These are phyloP conservation scores for Scopus umbretta DNA, from an alignment of 2,113 vertebrate species.

Conservation along the genomic window DNA sequence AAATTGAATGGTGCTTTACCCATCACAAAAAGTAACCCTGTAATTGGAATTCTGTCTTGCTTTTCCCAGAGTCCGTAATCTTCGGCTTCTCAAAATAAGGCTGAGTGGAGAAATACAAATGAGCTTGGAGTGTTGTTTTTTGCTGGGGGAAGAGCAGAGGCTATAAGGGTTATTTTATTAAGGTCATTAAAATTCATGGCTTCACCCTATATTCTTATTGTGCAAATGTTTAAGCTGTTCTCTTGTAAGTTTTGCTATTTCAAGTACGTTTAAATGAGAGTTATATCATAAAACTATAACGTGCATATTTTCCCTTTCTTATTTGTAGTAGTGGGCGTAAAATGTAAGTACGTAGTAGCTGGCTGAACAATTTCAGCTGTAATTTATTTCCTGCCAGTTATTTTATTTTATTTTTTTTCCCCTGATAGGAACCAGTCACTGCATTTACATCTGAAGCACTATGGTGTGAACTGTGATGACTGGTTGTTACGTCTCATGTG, in stretches of 20 bases:
- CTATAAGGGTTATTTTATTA: background rate
- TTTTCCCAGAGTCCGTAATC: background rate
- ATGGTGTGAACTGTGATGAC: slow-evolving; percentile 94
- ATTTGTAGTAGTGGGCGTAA: background rate
- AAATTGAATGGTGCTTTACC: background rate
- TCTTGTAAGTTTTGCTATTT: background rate
- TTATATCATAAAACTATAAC: background rate
- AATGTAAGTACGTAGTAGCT: background rate
- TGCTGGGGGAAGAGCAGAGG: background rate
- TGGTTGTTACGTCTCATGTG: slow-evolving; percentile 97
- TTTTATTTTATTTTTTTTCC: background rate
- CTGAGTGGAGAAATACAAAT: background rate
- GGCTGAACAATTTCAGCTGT: background rate
- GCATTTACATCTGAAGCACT: slow-evolving; percentile 95
- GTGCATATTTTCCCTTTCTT: background rate
- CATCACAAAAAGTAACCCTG: background rate
- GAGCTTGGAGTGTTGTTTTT: background rate
- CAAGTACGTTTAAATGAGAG: background rate
- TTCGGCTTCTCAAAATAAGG: background rate
- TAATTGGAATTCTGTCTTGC: background rate
- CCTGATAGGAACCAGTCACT: slow-evolving; percentile 90
- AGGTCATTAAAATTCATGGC: background rate
- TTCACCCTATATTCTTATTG: background rate
- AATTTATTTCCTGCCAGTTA: background rate
- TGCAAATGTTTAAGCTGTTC: background rate